A percentile compares a stretch with the other conserved stretches of the same genome.
phyloP scores from a whole-genome alignment of 2,797 vertebrate genomes.

The Smutsia temminckii region DNA sequence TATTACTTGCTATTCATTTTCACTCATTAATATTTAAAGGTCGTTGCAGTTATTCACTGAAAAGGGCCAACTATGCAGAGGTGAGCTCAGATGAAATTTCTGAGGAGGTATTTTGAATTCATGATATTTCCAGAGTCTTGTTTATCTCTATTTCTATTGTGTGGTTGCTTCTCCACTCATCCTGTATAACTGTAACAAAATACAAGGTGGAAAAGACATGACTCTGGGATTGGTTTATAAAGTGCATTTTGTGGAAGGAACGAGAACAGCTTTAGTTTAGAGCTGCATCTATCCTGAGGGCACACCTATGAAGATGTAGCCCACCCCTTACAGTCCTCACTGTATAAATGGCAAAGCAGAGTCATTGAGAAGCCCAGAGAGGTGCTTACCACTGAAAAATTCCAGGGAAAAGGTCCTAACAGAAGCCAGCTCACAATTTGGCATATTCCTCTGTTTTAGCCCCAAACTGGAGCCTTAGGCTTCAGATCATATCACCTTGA shows the following conservation, averaged over 20 bases:
- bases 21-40: constrained; percentile 72
- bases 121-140: constrained; percentile 83
- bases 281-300: background rate
- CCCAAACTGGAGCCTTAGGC: background rate
- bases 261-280: background rate
- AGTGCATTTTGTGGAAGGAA: background rate
- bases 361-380: background rate
- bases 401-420: background rate
- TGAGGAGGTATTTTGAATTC: constrained; percentile 74
- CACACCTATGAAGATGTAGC: background rate
- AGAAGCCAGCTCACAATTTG: background rate
- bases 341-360: background rate
- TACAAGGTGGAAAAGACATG: constrained; percentile 43
- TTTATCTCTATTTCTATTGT: constrained; percentile 77
- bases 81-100: constrained; percentile 73
- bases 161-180: constrained; percentile 66
- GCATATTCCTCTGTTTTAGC: background rate
- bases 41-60: constrained; percentile 60
- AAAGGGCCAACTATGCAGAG: constrained; percentile 81
- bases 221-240: constrained; percentile 11
- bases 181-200: constrained; percentile 67
- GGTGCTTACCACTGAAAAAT: background rate
- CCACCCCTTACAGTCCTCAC: background rate
- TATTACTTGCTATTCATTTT: constrained; percentile 63
- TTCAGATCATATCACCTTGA: background rate